phyloP scores from a whole-genome alignment of 2,113 vertebrate genomes.

The Illadopsis cleaveri region DNA sequence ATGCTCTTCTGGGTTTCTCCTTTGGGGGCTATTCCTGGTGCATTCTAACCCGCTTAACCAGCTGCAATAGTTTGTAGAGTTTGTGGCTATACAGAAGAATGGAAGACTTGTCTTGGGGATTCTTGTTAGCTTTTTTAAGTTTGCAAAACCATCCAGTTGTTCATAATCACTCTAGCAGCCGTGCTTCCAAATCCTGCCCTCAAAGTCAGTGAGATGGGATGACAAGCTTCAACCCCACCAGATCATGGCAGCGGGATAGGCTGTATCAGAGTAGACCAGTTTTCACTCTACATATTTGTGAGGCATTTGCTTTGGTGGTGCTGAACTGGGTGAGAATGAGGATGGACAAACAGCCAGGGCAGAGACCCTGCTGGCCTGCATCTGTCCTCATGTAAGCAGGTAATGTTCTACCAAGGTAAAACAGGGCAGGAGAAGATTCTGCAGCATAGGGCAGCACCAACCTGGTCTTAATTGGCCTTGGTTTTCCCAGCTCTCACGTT shows the following conservation, averaged over 20 bases:
- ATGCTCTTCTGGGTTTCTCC: background rate
- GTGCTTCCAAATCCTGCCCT: background rate
- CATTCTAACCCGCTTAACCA: background rate
- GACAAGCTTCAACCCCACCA: rapidly evolving
- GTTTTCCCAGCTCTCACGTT: background rate
- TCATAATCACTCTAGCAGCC: rapidly evolving
- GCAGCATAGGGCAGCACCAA: background rate
- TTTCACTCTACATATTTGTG: rapidly evolving
- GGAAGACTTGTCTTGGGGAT: background rate
- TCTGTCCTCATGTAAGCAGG: background rate
- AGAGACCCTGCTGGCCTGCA: background rate
- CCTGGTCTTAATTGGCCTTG: background rate
- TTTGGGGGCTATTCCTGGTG: background rate
- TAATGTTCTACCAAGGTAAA: background rate
- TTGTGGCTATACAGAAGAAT: background rate
- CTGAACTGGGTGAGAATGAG: background rate
- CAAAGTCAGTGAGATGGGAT: background rate
- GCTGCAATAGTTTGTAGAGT: background rate
- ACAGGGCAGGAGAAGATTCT: background rate
- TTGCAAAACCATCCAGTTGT: background rate
- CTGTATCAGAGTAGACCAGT: background rate
- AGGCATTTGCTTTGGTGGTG: background rate
- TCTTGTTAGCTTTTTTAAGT: background rate
- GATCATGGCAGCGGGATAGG: rapidly evolving
- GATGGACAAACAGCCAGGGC: background rate